Evolutionary conservation across 2,888 invertebrate genomes (phyloP), one percentile per base, ranked within the genome.

Genomic region (Pterobdella sp.): DNA sequence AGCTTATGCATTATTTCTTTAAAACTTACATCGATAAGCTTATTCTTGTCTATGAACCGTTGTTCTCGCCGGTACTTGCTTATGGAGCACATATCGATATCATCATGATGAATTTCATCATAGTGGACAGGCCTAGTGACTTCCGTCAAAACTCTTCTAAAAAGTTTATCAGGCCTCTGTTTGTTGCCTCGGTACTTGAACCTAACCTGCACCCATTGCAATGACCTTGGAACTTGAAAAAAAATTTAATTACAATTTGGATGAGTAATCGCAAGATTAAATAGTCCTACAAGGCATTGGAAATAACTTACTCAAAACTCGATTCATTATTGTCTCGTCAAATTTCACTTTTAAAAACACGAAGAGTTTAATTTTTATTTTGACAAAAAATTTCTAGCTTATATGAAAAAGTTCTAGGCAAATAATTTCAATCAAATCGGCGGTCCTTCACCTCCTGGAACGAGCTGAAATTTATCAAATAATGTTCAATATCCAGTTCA

Each of bases 381-480:
- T 14, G 52, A 18, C 14, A 49, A 49, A 49, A 18, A 49, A 49
- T 18, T 18, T 18, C 14, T n/a, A 18, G n/a, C n/a, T 49, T 49
- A 18, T 49, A 49, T 14, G n/a, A 49, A 49, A 49, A 49, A 49
- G 14, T 49, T 49, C 52, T 49, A 49, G 52, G n/a, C n/a, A n/a
- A n/a, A n/a, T 14, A 49, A 14, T 14, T 49, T 49, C 52, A 49
- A 34, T 72, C 66, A 75, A 7, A 74, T 37, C n/a, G 75, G 76
- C 29, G 76, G 76, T 18, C 77, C 77, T 65, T 77, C 77, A 56
- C 77, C 77, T 52, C 77, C 77, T 31, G 77, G 77, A 22, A 77
- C 76, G 31, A 77, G 73, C 77, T 77, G 73, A n/a, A 74, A 67
- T 35, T 1, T 42, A 65, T 1, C 3, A 73, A 14, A 18, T 31